These are phyloP conservation scores for Drosophila differens DNA, from an alignment of 2,888 invertebrate species.

Conservation along the genomic window DNA sequence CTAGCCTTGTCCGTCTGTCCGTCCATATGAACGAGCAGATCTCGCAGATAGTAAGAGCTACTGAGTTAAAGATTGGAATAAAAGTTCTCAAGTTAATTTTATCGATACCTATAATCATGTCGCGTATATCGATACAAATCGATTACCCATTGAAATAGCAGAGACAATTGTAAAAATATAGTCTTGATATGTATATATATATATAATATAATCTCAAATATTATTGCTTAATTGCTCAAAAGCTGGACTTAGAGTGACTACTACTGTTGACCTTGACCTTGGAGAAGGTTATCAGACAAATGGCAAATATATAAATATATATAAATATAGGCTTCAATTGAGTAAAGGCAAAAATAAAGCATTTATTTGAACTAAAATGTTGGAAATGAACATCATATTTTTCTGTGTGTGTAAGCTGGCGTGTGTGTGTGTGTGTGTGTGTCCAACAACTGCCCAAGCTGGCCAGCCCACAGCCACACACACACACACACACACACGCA, in stretches of 20 bases:
- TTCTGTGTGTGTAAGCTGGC: slow-evolving; percentile 17
- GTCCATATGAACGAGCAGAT: neutral
- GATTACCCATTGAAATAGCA: neutral
- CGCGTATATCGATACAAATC: neutral
- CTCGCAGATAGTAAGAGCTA: neutral
- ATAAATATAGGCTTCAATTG: neutral
- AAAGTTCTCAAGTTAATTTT: neutral
- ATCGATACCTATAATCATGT: neutral
- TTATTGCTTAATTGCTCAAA: neutral
- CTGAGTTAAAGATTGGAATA: neutral
- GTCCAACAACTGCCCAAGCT: too few relatives aligned
- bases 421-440: slow-evolving; percentile 8
- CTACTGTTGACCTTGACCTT: neutral
- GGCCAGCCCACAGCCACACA: too few relatives aligned
- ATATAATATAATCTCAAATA: neutral
- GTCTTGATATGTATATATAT: neutral
- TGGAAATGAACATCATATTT: neutral
- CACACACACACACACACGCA: slow-evolving; percentile 19
- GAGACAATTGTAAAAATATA: neutral
- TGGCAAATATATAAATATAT: neutral
- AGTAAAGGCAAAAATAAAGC: neutral
- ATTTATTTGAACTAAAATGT: neutral
- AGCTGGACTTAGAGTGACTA: neutral
- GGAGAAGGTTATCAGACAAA: neutral
- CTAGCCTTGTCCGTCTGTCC: neutral